phyloP scores from a whole-genome alignment of 2,113 vertebrate genomes.

The Microcebus jonahi region DNA sequence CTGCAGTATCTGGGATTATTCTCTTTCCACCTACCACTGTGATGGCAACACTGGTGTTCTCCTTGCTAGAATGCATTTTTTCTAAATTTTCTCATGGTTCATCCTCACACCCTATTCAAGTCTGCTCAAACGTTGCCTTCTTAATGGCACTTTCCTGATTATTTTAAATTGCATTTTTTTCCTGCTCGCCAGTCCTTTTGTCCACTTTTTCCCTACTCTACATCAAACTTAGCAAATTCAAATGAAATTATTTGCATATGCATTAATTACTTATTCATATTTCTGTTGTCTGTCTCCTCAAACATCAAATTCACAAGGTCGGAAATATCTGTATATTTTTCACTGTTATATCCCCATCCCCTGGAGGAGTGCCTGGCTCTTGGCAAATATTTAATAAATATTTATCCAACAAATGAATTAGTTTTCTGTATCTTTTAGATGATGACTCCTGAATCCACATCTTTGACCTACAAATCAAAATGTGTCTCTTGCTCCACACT shows the following conservation, averaged over 20 bases:
- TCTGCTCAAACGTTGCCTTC: background rate
- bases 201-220: background rate
- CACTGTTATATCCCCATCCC: background rate
- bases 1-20: background rate
- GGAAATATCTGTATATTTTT: background rate
- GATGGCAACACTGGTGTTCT: background rate
- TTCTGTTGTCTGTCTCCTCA: background rate
- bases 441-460: background rate
- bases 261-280: background rate
- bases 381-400: background rate
- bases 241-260: background rate
- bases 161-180: background rate
- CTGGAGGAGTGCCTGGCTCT: background rate
- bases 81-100: background rate
- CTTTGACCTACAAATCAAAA: background rate
- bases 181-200: background rate
- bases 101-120: background rate
- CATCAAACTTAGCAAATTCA: background rate
- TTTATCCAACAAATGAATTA: background rate
- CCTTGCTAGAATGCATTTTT: background rate
- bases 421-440: background rate
- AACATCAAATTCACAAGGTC: background rate
- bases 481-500: background rate
- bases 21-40: background rate
- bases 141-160: background rate